Evolutionary conservation across 2,797 vertebrate species (phyloP).

Genomic region (Microchirus variegatus): DNA sequence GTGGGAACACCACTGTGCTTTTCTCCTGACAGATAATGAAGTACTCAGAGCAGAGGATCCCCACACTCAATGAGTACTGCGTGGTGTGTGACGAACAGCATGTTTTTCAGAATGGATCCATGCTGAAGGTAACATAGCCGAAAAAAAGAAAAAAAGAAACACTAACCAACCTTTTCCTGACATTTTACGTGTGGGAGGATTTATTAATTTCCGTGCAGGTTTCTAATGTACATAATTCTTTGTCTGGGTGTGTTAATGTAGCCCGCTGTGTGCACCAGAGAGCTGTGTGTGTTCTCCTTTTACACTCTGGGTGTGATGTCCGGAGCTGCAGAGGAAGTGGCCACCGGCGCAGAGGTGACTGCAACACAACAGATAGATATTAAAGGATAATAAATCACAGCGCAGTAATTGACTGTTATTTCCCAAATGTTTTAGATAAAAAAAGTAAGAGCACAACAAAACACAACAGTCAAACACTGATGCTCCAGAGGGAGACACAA

Average conservation of each 20-base stretch:
- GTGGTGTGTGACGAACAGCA: conserved; percentile 99
- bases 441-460: too few species aligned
- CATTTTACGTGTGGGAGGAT: conserved; percentile 7
- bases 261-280: conserved; percentile 97
- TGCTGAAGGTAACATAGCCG: conserved; percentile 97
- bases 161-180: too few species aligned
- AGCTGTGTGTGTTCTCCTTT: conserved; percentile 98
- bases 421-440: too few species aligned
- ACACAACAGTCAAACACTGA: neutral
- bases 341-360: conserved; percentile 95
- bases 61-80: conserved; percentile 97
- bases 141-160: too few species aligned
- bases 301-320: conserved; percentile 99
- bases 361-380: conserved; percentile 3
- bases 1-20: conserved; percentile 45
- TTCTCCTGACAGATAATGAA: conserved; percentile 91
- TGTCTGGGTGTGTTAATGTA: conserved; percentile 78
- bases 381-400: neutral
- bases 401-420: neutral
- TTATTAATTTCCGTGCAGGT: conserved; percentile 2
- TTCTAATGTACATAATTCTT: conserved; percentile 65
- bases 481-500: neutral
- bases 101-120: conserved; percentile 99
- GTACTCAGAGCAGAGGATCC: conserved; percentile 97
- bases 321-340: conserved; percentile 96